phyloP scores from a whole-genome alignment of 2,113 vertebrate genomes.

The Daubentonia madagascariensis region DNA sequence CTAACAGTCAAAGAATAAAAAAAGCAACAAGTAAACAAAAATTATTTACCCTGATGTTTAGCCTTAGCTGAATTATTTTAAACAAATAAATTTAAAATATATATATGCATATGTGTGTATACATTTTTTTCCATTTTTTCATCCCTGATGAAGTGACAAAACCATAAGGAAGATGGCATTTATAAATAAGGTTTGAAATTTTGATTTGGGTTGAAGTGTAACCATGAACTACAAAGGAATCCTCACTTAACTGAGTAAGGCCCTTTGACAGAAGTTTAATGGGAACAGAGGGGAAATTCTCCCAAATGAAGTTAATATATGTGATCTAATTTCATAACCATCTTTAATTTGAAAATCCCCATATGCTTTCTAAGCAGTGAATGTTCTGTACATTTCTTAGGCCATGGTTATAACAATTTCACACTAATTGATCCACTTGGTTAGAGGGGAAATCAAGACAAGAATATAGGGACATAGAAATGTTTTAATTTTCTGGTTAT shows the following conservation, averaged over 20 bases:
- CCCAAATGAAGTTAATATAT: background rate
- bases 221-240: background rate
- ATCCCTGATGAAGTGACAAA: background rate
- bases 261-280: background rate
- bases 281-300: background rate
- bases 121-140: background rate
- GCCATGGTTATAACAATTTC: background rate
- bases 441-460: background rate
- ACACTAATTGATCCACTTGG: background rate
- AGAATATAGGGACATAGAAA: background rate
- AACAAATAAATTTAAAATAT: background rate
- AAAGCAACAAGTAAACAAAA: background rate
- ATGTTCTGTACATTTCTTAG: background rate
- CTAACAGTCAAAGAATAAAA: background rate
- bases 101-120: background rate
- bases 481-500: background rate
- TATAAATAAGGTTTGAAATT: background rate
- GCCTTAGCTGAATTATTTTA: background rate
- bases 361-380: slow-evolving; percentile 20
- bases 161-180: background rate
- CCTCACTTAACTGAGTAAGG: background rate
- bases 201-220: background rate
- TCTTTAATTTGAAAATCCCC: slow-evolving; percentile 32
- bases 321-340: slow-evolving; percentile 29
- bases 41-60: background rate